Conservation (phyloP, 2,113 vertebrate species). For the Monarcha castaneiventris region DNA sequence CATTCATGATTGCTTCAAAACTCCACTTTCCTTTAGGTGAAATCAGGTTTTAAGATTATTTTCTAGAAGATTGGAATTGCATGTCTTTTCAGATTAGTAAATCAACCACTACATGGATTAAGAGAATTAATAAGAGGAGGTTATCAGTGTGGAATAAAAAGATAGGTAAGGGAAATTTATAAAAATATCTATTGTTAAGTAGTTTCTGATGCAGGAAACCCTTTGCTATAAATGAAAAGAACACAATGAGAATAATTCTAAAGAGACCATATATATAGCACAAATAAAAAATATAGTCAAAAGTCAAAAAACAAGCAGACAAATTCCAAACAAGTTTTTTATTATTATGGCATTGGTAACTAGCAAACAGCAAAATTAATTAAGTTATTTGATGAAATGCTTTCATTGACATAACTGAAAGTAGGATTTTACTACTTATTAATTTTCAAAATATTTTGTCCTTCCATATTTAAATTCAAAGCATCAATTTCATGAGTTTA, state of each 20-base stretch:
- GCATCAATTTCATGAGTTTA: neutral
- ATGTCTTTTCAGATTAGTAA: neutral
- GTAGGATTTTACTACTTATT: neutral
- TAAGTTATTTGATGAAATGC: neutral
- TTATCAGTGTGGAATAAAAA: neutral
- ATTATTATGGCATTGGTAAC: neutral
- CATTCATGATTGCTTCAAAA: neutral
- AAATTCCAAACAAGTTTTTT: neutral
- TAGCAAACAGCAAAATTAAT: neutral
- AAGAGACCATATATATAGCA: neutral
- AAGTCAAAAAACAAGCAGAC: neutral
- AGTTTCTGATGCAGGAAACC: neutral
- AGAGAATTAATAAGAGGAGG: neutral
- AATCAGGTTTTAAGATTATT: neutral
- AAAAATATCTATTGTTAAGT: neutral
- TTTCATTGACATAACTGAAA: neutral
- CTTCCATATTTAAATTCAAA: neutral
- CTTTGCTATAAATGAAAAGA: neutral
- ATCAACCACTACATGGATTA: neutral
- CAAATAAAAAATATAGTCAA: neutral
- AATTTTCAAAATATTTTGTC: neutral
- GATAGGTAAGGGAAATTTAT: neutral
- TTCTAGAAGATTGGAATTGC: neutral
- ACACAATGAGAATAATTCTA: neutral
- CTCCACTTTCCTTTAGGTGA: neutral